A percentile compares a stretch with the other conserved stretches of the same genome.
phyloP scores from a whole-genome alignment of 2,113 vertebrate genomes.

The Emydocephalus ijimae region DNA sequence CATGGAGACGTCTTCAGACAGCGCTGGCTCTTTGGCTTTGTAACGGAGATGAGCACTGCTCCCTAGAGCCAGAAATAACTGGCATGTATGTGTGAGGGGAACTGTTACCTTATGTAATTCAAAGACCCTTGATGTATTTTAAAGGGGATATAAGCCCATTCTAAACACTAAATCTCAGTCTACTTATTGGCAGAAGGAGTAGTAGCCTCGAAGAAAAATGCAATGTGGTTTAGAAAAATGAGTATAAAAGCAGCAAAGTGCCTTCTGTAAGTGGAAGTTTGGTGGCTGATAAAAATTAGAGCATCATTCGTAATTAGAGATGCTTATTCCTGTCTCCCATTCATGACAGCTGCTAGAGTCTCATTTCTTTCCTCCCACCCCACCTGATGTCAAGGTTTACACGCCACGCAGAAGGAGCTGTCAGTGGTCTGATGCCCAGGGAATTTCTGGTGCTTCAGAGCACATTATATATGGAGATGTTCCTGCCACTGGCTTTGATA shows the following conservation, averaged over 20 bases:
- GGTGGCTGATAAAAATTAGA: conserved; percentile 56
- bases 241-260: conserved; percentile 17
- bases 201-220: background rate
- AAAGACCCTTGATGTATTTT: conserved; percentile 10
- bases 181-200: background rate
- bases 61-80: too few species aligned
- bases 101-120: background rate
- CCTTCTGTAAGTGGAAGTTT: conserved; percentile 31
- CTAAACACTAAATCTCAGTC: conserved; percentile 32
- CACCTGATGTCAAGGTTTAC: conserved; percentile 42
- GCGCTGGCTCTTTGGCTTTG: too few species aligned
- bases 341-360: conserved; percentile 54
- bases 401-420: conserved; percentile 20
- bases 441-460: background rate
- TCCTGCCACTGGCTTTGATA: background rate
- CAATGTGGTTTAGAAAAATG: conserved; percentile 24
- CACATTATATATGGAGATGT: background rate
- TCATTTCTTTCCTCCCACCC: conserved; percentile 2
- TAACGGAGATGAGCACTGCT: too few species aligned
- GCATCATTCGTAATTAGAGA: conserved; percentile 52
- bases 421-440: background rate
- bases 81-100: too few species aligned
- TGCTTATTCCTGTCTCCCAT: conserved; percentile 53
- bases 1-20: too few species aligned
- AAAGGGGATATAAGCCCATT: conserved; percentile 21